phyloP scores from a whole-genome alignment of 2,113 vertebrate genomes.

The Sprattus sprattus region DNA sequence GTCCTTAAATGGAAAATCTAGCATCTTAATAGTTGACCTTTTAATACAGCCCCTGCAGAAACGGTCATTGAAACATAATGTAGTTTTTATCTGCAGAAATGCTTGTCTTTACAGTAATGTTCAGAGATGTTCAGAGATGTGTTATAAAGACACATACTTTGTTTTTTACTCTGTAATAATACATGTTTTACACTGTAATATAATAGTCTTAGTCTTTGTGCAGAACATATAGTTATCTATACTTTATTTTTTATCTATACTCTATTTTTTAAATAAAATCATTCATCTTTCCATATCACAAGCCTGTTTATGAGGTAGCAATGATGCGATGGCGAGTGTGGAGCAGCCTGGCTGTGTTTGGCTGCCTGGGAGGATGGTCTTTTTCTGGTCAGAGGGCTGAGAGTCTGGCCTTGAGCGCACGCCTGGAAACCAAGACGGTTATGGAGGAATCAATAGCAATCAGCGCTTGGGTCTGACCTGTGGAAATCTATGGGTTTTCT shows the following conservation, averaged over 20 bases:
- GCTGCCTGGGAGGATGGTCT: background rate
- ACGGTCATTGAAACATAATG: background rate
- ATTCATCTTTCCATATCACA: background rate
- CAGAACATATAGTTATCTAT: background rate
- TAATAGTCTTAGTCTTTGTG: background rate
- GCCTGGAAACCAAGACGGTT: background rate
- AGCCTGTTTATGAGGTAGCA: background rate
- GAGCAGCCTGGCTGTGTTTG: background rate
- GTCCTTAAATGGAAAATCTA: background rate
- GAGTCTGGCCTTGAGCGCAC: conserved; percentile 9
- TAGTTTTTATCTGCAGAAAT: background rate
- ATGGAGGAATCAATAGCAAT: conserved; percentile 1
- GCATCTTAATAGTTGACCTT: background rate
- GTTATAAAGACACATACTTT: too few relatives aligned
- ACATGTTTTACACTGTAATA: background rate
- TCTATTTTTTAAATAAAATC: background rate
- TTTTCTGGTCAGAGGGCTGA: background rate
- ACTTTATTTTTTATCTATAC: background rate
- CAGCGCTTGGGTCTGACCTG: conserved; percentile 5
- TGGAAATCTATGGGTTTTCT: background rate
- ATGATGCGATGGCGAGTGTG: background rate
- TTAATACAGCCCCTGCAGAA: background rate
- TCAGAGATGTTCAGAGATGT: too few relatives aligned
- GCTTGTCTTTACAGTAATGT: background rate
- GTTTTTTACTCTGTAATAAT: background rate